A percentile compares a stretch with the other conserved stretches of the same genome.
Conservation (phyloP, 2,888 invertebrate species). For the Eucriotettix oculatus region DNA sequence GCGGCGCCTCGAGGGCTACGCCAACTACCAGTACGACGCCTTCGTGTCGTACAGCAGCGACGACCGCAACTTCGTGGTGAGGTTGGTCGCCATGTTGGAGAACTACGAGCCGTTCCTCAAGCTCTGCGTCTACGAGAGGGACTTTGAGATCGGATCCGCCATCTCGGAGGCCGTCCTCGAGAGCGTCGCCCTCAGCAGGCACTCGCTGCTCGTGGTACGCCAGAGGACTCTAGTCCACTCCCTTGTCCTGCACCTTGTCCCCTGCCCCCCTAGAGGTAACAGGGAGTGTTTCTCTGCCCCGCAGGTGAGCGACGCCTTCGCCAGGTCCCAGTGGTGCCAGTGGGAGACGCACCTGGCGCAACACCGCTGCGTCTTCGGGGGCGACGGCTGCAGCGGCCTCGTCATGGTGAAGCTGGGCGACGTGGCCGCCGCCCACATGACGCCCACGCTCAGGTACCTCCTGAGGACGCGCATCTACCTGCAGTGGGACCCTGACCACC, state of each 20-base stretch:
- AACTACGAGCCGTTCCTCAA: conserved; percentile 38
- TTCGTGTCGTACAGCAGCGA: conserved; percentile 44
- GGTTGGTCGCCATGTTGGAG: conserved; percentile 42
- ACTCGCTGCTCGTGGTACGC: conserved; percentile 47
- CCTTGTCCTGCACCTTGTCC: no score
- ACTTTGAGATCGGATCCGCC: conserved; percentile 44
- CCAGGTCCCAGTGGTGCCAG: conserved; percentile 53
- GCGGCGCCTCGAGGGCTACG: not conserved
- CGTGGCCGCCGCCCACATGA: conserved; percentile 34
- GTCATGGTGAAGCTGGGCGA: conserved; percentile 45
- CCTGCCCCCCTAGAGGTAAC: no score
- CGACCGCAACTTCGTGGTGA: conserved; percentile 41
- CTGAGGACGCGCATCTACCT: conserved; percentile 47
- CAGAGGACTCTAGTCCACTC: no score
- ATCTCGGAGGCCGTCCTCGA: conserved; percentile 47
- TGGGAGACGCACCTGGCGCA: conserved; percentile 56
- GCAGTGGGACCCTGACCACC: conserved; percentile 35
- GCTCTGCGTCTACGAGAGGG: conserved; percentile 52
- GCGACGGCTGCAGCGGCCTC: conserved; percentile 31
- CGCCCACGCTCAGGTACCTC: conserved; percentile 41
- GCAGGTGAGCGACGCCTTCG: conserved; percentile 50
- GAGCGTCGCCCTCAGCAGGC: conserved; percentile 44
- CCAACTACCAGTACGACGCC: conserved; percentile 36
- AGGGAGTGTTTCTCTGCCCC: no score
- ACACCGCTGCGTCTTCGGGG: conserved; percentile 42